These are phyloP conservation scores for Zoroaster sp. DNA, from an alignment of 53 echinoderm and acorn worm genomes.

Conservation along the genomic window DNA sequence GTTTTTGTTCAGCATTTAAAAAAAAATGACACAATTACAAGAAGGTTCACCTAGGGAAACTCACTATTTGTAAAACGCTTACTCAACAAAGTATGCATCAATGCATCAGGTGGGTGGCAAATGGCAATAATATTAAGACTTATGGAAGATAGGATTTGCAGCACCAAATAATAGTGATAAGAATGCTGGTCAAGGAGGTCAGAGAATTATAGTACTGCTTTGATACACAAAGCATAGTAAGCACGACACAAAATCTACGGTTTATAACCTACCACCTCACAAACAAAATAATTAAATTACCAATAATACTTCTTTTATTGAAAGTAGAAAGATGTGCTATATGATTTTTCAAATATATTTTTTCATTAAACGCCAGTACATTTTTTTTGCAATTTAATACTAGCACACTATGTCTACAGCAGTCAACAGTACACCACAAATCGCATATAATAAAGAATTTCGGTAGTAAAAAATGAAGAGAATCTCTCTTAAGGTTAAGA, in stretches of 20 bases:
- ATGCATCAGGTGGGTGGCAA: background rate
- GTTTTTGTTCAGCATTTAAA: background rate
- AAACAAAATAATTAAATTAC: background rate
- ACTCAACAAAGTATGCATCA: background rate
- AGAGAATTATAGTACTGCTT: background rate
- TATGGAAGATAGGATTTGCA: constrained; percentile 5
- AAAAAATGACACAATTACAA: background rate
- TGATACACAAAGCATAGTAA: background rate
- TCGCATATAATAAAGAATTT: background rate
- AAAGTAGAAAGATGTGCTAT: background rate
- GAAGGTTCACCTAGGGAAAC: no score
- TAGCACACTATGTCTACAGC: background rate
- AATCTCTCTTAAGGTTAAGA: background rate
- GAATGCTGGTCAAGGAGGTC: background rate
- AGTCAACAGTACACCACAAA: background rate
- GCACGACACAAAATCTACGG: background rate
- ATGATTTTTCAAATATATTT: background rate
- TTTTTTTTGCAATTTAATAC: background rate
- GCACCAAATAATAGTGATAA: background rate
- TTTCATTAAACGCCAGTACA: background rate
- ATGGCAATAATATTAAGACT: background rate
- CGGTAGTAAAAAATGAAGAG: background rate
- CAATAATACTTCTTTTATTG: background rate
- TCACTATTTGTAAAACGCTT: background rate
- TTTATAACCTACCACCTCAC: background rate